phyloP scores from a whole-genome alignment of 2,797 vertebrate genomes.

The Todus mexicanus region DNA sequence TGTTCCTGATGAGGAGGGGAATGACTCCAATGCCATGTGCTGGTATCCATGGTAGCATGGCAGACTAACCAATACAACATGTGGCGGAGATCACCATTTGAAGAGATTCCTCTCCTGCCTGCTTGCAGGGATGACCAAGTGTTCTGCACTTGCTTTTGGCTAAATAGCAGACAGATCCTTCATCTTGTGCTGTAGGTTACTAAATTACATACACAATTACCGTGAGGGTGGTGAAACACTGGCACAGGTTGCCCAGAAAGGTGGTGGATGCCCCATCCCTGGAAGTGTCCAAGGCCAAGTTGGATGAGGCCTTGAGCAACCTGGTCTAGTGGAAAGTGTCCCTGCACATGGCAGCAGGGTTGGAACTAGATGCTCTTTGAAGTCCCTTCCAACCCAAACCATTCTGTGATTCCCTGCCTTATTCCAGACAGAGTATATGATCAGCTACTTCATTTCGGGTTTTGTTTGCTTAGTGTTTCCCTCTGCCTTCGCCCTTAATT shows the following conservation, averaged over 20 bases:
- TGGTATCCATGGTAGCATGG: accelerated
- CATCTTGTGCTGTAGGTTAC: neutral
- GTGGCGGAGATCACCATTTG: neutral
- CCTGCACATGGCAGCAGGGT: neutral
- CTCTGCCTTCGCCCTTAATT: neutral
- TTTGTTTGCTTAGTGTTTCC: neutral
- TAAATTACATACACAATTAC: neutral
- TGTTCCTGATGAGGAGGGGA: neutral
- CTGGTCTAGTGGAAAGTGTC: neutral
- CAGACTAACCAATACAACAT: neutral
- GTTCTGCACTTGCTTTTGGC: neutral
- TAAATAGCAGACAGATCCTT: neutral
- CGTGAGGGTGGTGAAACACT: neutral
- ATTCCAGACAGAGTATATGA: neutral
- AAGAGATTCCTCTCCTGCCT: neutral
- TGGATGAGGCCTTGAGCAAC: neutral
- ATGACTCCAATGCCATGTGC: neutral
- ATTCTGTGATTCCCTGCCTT: neutral
- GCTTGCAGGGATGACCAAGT: neutral
- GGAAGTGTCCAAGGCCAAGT: neutral
- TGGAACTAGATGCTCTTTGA: neutral
- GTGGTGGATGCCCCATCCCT: neutral
- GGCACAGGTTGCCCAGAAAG: neutral
- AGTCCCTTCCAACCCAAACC: neutral
- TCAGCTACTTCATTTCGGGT: neutral